Conservation (phyloP, 2,113 vertebrate genomes). For the Elephantulus edwardii region DNA sequence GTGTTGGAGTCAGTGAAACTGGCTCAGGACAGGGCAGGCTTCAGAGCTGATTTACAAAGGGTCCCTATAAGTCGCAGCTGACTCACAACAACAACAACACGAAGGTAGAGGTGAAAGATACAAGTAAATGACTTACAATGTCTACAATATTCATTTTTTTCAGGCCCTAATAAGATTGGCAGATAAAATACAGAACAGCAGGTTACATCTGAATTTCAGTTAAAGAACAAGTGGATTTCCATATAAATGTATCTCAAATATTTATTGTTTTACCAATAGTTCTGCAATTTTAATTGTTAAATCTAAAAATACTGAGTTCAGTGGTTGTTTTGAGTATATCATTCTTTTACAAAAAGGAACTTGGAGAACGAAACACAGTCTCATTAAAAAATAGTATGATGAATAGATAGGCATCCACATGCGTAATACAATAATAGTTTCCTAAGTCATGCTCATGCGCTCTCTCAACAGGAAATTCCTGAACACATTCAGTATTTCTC, state of each 20-base stretch:
- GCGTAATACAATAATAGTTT: not conserved
- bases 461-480: not conserved
- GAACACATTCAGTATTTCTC: not conserved
- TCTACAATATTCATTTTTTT: too few species aligned
- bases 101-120: not conserved
- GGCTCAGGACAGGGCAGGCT: too few species aligned
- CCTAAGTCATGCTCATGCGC: accelerated
- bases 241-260: not conserved
- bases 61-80: too few species aligned
- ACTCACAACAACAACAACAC: too few species aligned
- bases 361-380: not conserved
- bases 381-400: not conserved
- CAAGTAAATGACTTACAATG: not conserved
- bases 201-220: not conserved
- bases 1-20: too few species aligned
- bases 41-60: too few species aligned
- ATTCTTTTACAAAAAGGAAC: not conserved
- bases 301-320: not conserved
- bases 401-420: too few species aligned
- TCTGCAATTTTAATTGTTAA: not conserved
- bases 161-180: too few species aligned
- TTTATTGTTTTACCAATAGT: not conserved
- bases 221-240: not conserved
- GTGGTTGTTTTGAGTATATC: not conserved
- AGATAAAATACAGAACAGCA: not conserved